Percentiles rank a stretch among this genome's conserved stretches.
Evolutionary conservation across 2,797 vertebrate species (phyloP).

Genomic region (Sebastes umbrosus): DNA sequence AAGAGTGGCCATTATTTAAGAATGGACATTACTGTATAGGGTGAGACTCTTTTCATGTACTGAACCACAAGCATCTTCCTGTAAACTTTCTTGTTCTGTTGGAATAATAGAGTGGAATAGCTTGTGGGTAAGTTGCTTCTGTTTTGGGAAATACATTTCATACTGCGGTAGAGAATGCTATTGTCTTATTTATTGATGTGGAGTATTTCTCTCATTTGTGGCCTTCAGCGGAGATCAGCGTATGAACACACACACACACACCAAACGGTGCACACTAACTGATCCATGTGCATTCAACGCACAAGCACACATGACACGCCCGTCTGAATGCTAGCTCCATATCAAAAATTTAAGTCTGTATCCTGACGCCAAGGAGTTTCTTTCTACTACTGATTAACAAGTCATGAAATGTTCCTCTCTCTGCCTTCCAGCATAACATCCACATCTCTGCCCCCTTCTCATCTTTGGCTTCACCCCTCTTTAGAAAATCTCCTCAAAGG

Average conservation of each 20-base stretch:
- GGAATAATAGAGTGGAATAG: slow-evolving; percentile 30
- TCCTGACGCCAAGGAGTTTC: slow-evolving; percentile 13
- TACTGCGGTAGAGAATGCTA: slow-evolving; percentile 14
- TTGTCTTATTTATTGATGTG: slow-evolving; percentile 44
- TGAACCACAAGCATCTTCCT: not conserved
- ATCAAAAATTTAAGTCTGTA: slow-evolving; percentile 36
- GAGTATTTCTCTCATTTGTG: slow-evolving; percentile 37
- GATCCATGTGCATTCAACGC: not conserved
- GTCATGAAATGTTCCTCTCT: slow-evolving; percentile 17
- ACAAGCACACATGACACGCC: not conserved
- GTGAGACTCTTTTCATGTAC: not conserved
- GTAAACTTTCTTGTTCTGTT: slow-evolving; percentile 15
- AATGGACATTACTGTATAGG: not conserved
- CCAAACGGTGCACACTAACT: not conserved
- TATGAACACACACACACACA: not conserved
- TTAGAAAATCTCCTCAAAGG: slow-evolving; percentile 33
- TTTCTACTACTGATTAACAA: slow-evolving; percentile 30
- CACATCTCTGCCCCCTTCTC: slow-evolving; percentile 26
- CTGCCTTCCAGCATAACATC: slow-evolving; percentile 10
- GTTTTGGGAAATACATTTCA: slow-evolving; percentile 34
- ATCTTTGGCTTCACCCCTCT: slow-evolving; percentile 18
- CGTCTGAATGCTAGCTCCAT: not conserved
- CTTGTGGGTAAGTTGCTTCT: slow-evolving; percentile 15
- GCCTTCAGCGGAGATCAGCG: slow-evolving; percentile 16
- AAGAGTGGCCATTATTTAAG: not conserved